A percentile compares a stretch with the other conserved stretches of the same genome.
phyloP scores from a whole-genome alignment of 2,113 vertebrate genomes.

The Chaetodon trifascialis region DNA sequence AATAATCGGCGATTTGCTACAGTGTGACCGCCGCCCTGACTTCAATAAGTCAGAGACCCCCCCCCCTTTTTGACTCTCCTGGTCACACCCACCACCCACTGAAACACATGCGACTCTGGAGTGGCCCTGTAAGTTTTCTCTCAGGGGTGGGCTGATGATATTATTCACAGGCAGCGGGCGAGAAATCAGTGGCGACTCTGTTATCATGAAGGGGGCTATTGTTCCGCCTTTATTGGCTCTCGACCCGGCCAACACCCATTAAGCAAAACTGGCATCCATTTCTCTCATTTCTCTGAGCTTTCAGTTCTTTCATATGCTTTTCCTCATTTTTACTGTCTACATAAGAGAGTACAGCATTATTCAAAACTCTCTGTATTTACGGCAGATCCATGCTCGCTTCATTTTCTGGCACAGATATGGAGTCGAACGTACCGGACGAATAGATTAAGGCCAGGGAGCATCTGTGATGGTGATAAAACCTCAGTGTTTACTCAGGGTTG shows the following conservation, averaged over 20 bases:
- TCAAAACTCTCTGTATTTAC: not conserved
- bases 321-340: not conserved
- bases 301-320: too few relatives aligned
- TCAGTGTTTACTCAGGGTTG: constrained; percentile 44
- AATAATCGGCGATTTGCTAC: not conserved
- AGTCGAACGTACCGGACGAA: too few relatives aligned
- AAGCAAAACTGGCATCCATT: constrained; percentile 48
- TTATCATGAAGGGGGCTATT: constrained; percentile 80
- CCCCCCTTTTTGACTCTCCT: not conserved
- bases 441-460: not conserved
- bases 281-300: constrained; percentile 3
- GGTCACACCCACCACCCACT: constrained; percentile 25
- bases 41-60: not conserved
- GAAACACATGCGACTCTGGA: constrained; percentile 32
- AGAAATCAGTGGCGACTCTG: constrained; percentile 80
- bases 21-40: constrained; percentile 10
- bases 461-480: not conserved
- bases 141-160: constrained; percentile 70
- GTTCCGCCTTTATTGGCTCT: constrained; percentile 62
- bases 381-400: too few relatives aligned
- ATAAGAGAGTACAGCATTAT: not conserved
- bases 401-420: not conserved
- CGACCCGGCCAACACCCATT: constrained; percentile 60
- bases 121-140: constrained; percentile 43
- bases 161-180: constrained; percentile 73